These are phyloP conservation scores for Lycaon pictus DNA, from an alignment of 2,113 vertebrate genomes.

Conservation along the genomic window DNA sequence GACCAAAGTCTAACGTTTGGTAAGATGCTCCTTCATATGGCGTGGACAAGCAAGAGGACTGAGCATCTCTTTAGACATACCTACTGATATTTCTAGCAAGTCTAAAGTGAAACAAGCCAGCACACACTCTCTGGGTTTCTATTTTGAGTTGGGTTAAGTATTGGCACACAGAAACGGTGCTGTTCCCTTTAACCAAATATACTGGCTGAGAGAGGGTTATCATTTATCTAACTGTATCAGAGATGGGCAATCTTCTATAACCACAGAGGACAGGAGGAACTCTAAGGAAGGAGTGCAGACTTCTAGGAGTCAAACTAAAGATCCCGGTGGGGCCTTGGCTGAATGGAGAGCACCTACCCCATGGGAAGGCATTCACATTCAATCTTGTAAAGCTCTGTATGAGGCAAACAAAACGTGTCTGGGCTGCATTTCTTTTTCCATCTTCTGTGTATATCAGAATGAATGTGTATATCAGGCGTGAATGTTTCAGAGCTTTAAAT, in stretches of 20 bases:
- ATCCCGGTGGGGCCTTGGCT: accelerated
- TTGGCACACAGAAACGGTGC: background rate
- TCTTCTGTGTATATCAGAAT: background rate
- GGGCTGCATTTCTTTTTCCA: background rate
- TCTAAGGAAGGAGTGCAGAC: background rate
- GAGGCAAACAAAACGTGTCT: background rate
- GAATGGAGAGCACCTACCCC: background rate
- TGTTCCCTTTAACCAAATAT: background rate
- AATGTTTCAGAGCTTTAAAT: slow-evolving; percentile 25
- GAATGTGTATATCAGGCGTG: background rate
- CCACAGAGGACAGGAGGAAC: accelerated
- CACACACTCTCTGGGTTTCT: background rate
- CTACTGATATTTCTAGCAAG: background rate
- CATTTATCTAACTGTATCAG: background rate
- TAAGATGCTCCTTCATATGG: background rate
- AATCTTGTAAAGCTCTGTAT: background rate
- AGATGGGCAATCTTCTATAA: background rate
- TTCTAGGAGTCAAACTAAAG: background rate
- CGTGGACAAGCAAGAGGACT: background rate
- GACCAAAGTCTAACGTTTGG: background rate
- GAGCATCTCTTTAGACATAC: background rate
- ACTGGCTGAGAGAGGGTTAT: background rate
- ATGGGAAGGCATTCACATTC: background rate
- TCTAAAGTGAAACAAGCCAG: background rate
- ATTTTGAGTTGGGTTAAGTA: background rate